Base-by-base conservation (phyloP, 2,888 invertebrate genomes). In the Dorcus hopei region DNA sequence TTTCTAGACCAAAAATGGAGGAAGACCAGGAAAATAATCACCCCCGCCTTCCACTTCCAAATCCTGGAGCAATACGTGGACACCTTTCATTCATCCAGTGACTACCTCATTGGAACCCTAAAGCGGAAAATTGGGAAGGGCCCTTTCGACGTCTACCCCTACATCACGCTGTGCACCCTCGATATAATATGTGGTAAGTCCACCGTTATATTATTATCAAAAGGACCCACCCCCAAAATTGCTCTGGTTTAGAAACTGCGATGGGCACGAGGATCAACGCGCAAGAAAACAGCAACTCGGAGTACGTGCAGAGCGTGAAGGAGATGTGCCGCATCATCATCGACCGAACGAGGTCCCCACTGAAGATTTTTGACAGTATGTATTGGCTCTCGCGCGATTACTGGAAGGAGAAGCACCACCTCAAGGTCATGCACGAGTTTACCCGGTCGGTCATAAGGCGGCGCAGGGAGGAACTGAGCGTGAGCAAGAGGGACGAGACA, bases 261-360 rank as follows among this genome's bases (percentile, higher is more conserved):
- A 93, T 93, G 93, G 93, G 92, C 1, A 83, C 85, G n/a, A 82
- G 83, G 16, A 79, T 90, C 0, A 81, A 89, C 71, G 89, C 91
- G 0, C 92, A 92, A 74, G 78, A 79, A 3, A 80, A 87, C 69
- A 80, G 80, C 9, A 82, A 88, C 64, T 88, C 88, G 0, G 83
- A 85, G 66, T 92, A 91, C 72, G 89, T 91, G 0, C 80, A 82
- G 70, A 86, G 89, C 7, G 86, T 91, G 45, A 85, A 86, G 74
- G 81, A 81, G 19, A 56, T 68, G 52, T 56, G 59, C 33, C 57
- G 69, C 43, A 51, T 70, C 6, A 61, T 68, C 3, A 52, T 69
- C 5, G 57, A 65, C 16, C 57, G 71, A 6, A 49, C 65, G 3
- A 40, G 16, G 7, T 64, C 66, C 9, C 81, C 83, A 0, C 83